Percentiles rank a stretch among this genome's conserved stretches.
Evolutionary conservation across 2,888 invertebrate genomes (phyloP).

Genomic region (Macrophya annulata): DNA sequence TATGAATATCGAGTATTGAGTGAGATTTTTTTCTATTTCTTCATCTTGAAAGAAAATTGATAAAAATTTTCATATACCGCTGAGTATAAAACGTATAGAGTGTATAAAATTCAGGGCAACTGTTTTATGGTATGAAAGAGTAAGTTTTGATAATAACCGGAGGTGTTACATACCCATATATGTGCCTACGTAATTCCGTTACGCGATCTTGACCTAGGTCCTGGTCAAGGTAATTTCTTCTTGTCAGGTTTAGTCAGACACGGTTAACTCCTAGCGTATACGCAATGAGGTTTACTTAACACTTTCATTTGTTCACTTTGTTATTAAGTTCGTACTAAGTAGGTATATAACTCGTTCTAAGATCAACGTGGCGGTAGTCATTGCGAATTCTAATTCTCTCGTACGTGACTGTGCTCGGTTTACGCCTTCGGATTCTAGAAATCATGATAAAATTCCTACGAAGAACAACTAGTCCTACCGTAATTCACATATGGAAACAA

Average conservation of each 20-base stretch:
- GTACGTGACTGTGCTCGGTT: background rate
- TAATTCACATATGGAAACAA: background rate
- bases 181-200: constrained; percentile 41
- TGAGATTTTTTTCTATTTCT: background rate
- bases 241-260: constrained; percentile 42
- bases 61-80: background rate
- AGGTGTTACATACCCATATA: constrained; percentile 1
- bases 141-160: background rate
- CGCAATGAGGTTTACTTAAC: constrained; percentile 29
- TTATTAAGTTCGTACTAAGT: constrained; percentile 12
- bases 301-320: constrained; percentile 31
- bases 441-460: constrained; percentile 32
- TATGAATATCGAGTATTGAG: background rate
- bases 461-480: constrained; percentile 18
- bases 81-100: background rate
- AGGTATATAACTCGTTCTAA: background rate
- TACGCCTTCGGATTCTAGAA: background rate
- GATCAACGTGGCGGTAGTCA: background rate
- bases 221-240: constrained; percentile 49
- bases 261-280: constrained; percentile 13
- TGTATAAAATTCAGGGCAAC: background rate
- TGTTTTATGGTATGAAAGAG: background rate
- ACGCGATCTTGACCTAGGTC: constrained; percentile 51
- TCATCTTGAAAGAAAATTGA: background rate
- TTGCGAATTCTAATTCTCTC: constrained; percentile 9